Evolutionary conservation across 2,113 vertebrate species (phyloP), one percentile per base, ranked within the genome.

Genomic region (Malaclemys terrapin): DNA sequence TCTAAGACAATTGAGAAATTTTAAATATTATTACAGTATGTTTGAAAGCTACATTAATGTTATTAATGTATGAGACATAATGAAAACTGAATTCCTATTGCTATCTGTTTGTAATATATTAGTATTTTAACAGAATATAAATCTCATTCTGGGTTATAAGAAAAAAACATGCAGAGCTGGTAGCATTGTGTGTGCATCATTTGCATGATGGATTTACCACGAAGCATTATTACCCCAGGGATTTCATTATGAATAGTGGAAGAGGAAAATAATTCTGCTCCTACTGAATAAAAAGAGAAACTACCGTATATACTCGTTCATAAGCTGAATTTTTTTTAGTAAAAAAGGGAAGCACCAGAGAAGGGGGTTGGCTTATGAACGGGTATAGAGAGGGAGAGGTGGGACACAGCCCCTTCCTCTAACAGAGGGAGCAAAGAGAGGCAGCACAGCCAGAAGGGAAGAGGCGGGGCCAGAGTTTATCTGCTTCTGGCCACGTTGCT

Each of bases 231-330:
- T 69, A n/a, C 14, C 35, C 62, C 31, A 69, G 62, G 62, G 16
- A 69, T 69, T 62, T 79, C 38, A 79, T 19, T 85, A 27, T 27
- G 38, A 65, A 4, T 85, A 59, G 72, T 47, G 89, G n/a, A 82
- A 78, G 42, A 2, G 24, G 59, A 84, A 84, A 89, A 87, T 69
- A 69, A 69, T 69, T 80, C 85, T 90, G 49, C 78, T 91, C 79
- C 53, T 88, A 86, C 54, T 29, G 31, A 90, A 92, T 65, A 96
- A 80, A 92, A 85, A 57, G 16, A 90, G 9, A 83, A 93, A 92
- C 86, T 82, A 50, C 50, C 4, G 13, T 50, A 50, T 50, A 50
- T 50, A 16, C 50, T 50, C 14, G 50, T 50, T 50, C 14, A 50
- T 50, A 50, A 50, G 50, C 50, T 2, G 50, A 50, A 16, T 50